Base-by-base conservation (phyloP, 2,113 vertebrate species). In the Poeciliopsis occidentalis region DNA sequence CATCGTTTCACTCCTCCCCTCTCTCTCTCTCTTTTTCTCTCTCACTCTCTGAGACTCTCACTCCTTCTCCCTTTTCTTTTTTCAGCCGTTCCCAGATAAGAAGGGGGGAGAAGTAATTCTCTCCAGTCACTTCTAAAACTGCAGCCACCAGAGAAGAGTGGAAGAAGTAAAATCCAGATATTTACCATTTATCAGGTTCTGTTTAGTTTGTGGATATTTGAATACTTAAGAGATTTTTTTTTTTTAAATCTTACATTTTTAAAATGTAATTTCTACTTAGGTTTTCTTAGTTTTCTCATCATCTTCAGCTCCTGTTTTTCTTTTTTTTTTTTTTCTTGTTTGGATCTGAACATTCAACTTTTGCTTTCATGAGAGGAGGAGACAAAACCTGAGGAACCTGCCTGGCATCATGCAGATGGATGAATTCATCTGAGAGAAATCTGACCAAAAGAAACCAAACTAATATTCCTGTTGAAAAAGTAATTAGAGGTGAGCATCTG, bases 61-160 rank as follows among this genome's bases (percentile, higher is more conserved):
- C 76, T 83, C 84, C 80, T 80, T 81, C 80, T 80, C 85, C 76
- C 73, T 86, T 76, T 83, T 81, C 73, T 86, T 72, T 83, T 81
- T 81, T 82, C 79, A 78, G 77, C 79, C 81, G 69, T 68, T 60
- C 80, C 74, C 88, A 90, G 93, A 94, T 94, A 94, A 94, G 91
- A 93, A 84, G 85, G 82, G 83, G 89, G 82, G 88, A 87, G 86
- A 88, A 86, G 89, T 76, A 75, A 86, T 88, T 91, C 89, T 86
- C 87, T 82, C 62, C 37, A 71, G 87, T 85, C 93, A 91, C 87
- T 94, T 90, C 83, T 92, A 83, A 86, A 87, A 87, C 90, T 83
- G 78, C 73, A 92, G 87, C 86, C 88, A 81, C 60, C 73, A 87
- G 83, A 85, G 78, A 57, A 83, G 83, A 80, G 89, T 83, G 85